Percentiles rank a stretch among this genome's conserved stretches.
Conservation (phyloP, 2,797 vertebrate species). For the Myoxocephalus aenaeus region DNA sequence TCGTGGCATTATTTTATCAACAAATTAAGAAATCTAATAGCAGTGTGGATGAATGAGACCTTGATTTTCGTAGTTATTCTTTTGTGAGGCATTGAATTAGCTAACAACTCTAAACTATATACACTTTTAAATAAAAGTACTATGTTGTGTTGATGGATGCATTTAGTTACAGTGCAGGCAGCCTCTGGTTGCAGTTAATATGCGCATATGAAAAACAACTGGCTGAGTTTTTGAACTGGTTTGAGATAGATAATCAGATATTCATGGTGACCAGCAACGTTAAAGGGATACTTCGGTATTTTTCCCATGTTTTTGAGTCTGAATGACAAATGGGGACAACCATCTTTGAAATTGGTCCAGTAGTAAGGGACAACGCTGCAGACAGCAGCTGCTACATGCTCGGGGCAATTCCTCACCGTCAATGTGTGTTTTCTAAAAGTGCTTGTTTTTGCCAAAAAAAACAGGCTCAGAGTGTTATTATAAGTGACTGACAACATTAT, state of each 20-base stretch:
- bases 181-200: neutral
- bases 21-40: neutral
- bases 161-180: neutral
- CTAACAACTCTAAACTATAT: neutral
- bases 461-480: neutral
- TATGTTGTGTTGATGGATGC: neutral
- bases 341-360: neutral
- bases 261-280: neutral
- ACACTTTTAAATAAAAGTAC: neutral
- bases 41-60: neutral
- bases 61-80: neutral
- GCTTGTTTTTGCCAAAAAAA: neutral
- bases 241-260: neutral
- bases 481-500: neutral
- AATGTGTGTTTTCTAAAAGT: neutral
- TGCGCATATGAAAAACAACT: neutral
- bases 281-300: neutral
- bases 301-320: neutral
- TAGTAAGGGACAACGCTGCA: neutral
- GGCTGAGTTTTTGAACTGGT: neutral
- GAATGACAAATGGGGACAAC: neutral
- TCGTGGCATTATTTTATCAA: neutral
- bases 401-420: neutral
- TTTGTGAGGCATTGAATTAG: neutral
- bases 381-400: neutral